phyloP scores from a whole-genome alignment of 2,888 invertebrate species.

The Pachymerium ferrugineum region DNA sequence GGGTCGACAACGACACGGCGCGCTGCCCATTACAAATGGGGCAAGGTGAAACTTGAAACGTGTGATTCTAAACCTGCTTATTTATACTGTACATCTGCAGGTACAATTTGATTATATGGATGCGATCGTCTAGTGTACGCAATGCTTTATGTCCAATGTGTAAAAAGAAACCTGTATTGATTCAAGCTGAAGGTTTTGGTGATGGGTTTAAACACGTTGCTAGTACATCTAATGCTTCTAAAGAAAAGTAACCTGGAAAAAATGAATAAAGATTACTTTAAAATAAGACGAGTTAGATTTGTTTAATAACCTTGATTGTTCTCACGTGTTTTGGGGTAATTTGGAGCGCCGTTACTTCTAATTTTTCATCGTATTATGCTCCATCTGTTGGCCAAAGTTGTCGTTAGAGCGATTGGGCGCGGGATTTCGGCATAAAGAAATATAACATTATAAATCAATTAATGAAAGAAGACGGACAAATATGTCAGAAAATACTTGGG shows the following conservation, averaged over 20 bases:
- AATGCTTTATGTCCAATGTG: conserved; percentile 50
- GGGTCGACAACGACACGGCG: conserved; percentile 49
- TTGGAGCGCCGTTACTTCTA: no score
- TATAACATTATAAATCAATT: not conserved
- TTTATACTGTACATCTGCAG: conserved; percentile 30
- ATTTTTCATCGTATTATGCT: not conserved
- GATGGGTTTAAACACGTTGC: conserved; percentile 41
- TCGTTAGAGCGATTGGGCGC: not conserved
- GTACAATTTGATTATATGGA: conserved; percentile 50
- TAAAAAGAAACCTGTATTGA: conserved; percentile 43
- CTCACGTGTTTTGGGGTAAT: no score
- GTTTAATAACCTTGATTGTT: no score
- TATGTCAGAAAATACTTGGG: conserved; percentile 30
- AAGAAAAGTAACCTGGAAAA: no score
- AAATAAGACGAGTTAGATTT: no score
- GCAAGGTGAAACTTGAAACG: conserved; percentile 40
- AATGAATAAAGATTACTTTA: no score
- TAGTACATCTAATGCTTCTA: not conserved
- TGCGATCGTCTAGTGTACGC: conserved; percentile 48
- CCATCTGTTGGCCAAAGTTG: not conserved
- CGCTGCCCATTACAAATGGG: conserved; percentile 45
- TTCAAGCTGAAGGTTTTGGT: conserved; percentile 40
- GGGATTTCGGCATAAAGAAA: not conserved
- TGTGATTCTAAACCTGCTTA: not conserved
- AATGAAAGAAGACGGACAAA: not conserved